Evolutionary conservation across 2,113 vertebrate species (phyloP), one percentile per base, ranked within the genome.

Genomic region (Rhegmatorhina hoffmannsi): DNA sequence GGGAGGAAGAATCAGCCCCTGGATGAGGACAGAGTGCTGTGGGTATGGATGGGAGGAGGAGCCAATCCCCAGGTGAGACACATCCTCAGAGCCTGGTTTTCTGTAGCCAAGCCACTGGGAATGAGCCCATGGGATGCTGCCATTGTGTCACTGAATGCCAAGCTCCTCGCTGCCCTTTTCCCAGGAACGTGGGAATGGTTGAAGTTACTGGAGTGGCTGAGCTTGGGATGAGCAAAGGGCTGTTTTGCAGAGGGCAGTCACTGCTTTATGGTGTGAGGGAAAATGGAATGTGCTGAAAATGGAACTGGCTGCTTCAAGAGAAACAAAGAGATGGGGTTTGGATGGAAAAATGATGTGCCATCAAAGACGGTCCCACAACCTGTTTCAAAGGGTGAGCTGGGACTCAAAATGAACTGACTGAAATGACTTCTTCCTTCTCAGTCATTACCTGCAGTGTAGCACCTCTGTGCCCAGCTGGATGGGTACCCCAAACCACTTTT

Each of bases 141-240:
- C 2, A 5, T 3, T 3, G 6, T 4, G 8, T 8, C 73, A 26
- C 66, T 7, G 85, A 53, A 53, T 0, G 0, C 34, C 47, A 59
- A 31, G 69, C 7, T 81, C 77, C 74, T 56, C 2, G 0, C 10
- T 58, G 72, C 44, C 69, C 24, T 31, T 28, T 13, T 40, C 84
- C 36, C 67, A 38, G 59, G 73, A 82, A 40, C 2, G 1, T 5
- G 82, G 53, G 56, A 94, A 40, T 5, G 5, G 9, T 34, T 14
- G 29, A 46, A 73, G 70, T 18, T 15, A 25, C 7, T 1, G 7
- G 74, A 1, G 8, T 17, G 52, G 56, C 3, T 3, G 40, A 90
- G 69, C 23, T 67, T 7, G 34, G 55, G 56, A 80, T 0, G 18
- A 94, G 47, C 67, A 70, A 63, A 52, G 4, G 43, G 55, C 33